Percentiles rank a stretch among this genome's conserved stretches.
These are phyloP conservation scores for Platanista minor DNA, from an alignment of 2,113 vertebrate genomes.

Conservation along the genomic window DNA sequence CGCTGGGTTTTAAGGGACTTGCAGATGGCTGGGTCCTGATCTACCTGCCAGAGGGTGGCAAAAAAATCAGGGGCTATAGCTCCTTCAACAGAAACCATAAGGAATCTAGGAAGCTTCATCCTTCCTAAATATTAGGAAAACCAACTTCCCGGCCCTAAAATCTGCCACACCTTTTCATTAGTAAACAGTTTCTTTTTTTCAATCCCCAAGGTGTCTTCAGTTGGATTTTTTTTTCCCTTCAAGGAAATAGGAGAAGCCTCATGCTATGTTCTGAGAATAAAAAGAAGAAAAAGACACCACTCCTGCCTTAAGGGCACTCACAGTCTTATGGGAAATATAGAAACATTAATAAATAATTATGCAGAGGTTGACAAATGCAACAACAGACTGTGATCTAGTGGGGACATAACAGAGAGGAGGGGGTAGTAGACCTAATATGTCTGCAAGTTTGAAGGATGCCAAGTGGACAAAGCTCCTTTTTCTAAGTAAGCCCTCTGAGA, in stretches of 20 bases:
- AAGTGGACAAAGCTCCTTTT: not conserved
- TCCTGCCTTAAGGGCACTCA: not conserved
- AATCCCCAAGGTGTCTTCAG: not conserved
- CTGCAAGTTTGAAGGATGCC: not conserved
- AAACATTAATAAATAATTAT: slow-evolving; percentile 14
- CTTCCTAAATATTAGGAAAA: not conserved
- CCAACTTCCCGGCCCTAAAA: not conserved
- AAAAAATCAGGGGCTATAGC: not conserved
- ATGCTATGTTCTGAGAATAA: not conserved
- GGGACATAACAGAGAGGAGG: not conserved
- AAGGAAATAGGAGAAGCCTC: not conserved
- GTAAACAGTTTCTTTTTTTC: not conserved
- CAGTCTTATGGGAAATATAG: slow-evolving; percentile 5
- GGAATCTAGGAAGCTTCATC: not conserved
- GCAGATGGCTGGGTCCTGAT: not conserved
- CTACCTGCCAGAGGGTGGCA: not conserved
- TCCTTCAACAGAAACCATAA: not conserved
- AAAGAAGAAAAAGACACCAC: not conserved
- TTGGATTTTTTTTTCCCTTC: not conserved
- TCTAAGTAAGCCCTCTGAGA: not conserved
- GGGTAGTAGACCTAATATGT: not conserved
- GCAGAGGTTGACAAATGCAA: not conserved
- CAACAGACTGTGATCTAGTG: not conserved
- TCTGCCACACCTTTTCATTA: not conserved
- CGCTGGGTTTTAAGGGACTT: not conserved